Base-by-base conservation (phyloP, 1,140 invertebrate genomes). In the Aphelenchoides fujianensis region DNA sequence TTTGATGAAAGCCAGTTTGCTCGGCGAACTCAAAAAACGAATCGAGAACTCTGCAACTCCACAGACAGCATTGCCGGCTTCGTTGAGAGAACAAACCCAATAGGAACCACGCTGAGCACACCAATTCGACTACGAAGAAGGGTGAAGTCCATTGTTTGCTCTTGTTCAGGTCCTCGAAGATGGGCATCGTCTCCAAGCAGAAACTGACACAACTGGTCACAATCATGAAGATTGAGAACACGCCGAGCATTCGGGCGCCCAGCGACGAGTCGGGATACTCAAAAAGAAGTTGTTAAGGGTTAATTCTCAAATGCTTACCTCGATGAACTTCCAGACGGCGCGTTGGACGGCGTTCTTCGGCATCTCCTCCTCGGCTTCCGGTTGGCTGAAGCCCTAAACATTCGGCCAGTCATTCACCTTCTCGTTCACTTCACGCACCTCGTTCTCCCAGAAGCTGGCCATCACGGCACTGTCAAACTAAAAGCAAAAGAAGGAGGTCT, bases 221-320 rank as follows among this genome's bases (percentile, higher is more conserved):
- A 59, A 59, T 59, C 5, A 59, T 59, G 28, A 19, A 5, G 55
- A 59, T 19, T 59, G 55, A 59, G 23, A 59, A 59, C 7, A 23
- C 5, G 19, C 5, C 55, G 55, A 59, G 7, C 7, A 59, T 23
- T 23, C 5, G 28, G 34, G 55, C 55, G 23, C 12, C 5, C 28
- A 5, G 55, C 5, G 5, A 7, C 5, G 55, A 59, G 7, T 59
- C 5, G 12, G 55, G 55, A 59, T 59, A 7, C 55, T 59, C 55
- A 23, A 59, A 7, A 59, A 59, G 19, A n/a, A n/a, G n/a, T n/a
- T n/a, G n/a, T n/a, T n/a, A n/a, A n/a, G n/a, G n/a, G n/a, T n/a
- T n/a, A n/a, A n/a, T n/a, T n/a, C n/a, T n/a, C n/a, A n/a, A n/a
- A n/a, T n/a, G n/a, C n/a, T n/a, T n/a, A n/a, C n/a, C n/a, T n/a